Evolutionary conservation across 2,797 vertebrate genomes (phyloP), one percentile per base, ranked within the genome.

Genomic region (Rhyacichthys aspro): DNA sequence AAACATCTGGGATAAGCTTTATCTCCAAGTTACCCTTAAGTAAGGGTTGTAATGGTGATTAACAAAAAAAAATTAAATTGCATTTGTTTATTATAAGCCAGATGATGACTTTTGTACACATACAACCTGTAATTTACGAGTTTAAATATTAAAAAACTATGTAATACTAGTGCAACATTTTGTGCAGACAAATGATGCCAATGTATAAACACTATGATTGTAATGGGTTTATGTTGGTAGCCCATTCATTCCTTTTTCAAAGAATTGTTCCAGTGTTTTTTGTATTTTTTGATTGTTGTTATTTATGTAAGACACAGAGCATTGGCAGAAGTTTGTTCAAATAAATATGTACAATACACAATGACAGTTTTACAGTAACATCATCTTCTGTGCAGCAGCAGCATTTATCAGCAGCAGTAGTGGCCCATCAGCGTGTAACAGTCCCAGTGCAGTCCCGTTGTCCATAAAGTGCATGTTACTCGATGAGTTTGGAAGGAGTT

Each of bases 401-500:
- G 23, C 45, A 16, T 49, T 49, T 34, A 28, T 52, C 49, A 54
- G 19, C 52, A 39, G 52, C 52, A 42, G 37, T 19, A 12, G 16
- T 3, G 17, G 34, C 37, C 49, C 6, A 1, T 4, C 9, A 48
- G 46, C 28, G 10, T 53, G 38, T 16, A 19, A 19, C 6, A 42
- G 36, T 43, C 33, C 23, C 39, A 48, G 11, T 17, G 15, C 54
- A 11, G 5, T 18, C n/a, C 17, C n/a, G 19, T 3, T 55, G 55
- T 52, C 52, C 34, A 19, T 6, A 1, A 33, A 28, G 32, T 37
- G 15, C 57, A 12, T 9, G 9, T 72, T 46, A 78, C 43, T 79
- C 44, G 36, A 46, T 39, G 0, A 79, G 33, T 41, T 55, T 74
- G 0, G 52, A 3, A 0, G 2, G 9, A 1, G 67, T 55, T 57